These are phyloP conservation scores for Catocala fraxini DNA, from an alignment of 2,888 invertebrate species.

Conservation along the genomic window DNA sequence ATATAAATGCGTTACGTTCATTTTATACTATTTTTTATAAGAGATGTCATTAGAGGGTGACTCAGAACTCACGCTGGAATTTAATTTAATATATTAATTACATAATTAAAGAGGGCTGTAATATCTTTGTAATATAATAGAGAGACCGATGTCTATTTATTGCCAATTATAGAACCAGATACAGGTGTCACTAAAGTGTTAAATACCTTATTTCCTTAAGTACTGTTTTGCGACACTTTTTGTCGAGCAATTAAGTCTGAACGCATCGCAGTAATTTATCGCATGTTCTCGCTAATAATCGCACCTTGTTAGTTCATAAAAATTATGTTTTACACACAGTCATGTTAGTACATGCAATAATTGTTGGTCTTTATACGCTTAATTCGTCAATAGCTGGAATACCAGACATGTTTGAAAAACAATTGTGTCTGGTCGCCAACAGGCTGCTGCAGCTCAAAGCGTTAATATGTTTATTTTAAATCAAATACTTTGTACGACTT, in stretches of 20 bases:
- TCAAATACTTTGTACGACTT: constrained; percentile 12
- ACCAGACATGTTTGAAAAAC: no score
- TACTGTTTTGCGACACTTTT: constrained; percentile 27
- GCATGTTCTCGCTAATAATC: not conserved
- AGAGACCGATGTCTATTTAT: not conserved
- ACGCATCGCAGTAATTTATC: constrained; percentile 10
- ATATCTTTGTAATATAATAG: not conserved
- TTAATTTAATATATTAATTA: constrained; percentile 22
- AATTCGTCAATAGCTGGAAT: no score
- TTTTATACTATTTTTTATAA: constrained; percentile 40
- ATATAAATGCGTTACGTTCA: constrained; percentile 50
- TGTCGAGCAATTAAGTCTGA: not conserved
- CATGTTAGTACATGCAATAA: not conserved
- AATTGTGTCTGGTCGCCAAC: no score
- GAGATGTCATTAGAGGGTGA: constrained; percentile 28
- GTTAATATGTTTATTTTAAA: no score
- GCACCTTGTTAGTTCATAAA: not conserved
- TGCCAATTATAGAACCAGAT: not conserved
- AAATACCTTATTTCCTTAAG: constrained; percentile 28
- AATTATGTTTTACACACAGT: not conserved
- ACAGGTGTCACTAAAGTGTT: constrained; percentile 24
- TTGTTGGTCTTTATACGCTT: no score
- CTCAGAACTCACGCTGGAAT: constrained; percentile 10
- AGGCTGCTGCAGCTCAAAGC: no score
- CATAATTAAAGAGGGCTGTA: not conserved